A percentile compares a stretch with the other conserved stretches of the same genome.
phyloP scores from a whole-genome alignment of 2,888 invertebrate genomes.

The Tetranychus piercei region DNA sequence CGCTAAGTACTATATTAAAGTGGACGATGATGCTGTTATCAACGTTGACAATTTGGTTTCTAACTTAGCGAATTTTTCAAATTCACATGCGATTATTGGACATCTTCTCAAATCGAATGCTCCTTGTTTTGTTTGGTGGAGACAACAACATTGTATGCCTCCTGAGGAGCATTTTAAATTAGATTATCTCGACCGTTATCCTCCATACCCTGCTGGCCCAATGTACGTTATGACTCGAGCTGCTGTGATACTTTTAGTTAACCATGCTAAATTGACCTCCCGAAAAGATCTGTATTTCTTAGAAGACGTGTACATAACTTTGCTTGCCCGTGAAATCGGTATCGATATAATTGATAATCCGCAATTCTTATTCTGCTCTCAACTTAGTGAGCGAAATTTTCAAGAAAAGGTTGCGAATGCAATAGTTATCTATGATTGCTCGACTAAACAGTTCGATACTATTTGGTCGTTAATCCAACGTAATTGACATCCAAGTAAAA shows the following conservation, averaged over 20 bases:
- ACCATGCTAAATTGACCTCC: neutral
- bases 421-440: neutral
- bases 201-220: conserved; percentile 7
- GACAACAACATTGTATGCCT: conserved; percentile 8
- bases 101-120: neutral
- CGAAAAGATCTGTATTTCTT: neutral
- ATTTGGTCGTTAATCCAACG: conserved; percentile 2
- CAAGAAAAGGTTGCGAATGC: neutral
- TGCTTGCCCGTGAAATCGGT: neutral
- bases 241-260: neutral
- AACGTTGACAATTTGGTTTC: neutral
- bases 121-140: conserved; percentile 9
- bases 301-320: neutral
- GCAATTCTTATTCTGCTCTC: neutral
- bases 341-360: neutral
- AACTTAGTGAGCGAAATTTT: neutral
- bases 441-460: neutral
- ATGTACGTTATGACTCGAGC: neutral
- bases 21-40: conserved; percentile 6
- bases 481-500: neutral
- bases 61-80: neutral
- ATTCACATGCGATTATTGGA: neutral
- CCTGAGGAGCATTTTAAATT: neutral
- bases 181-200: neutral
- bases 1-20: neutral